Base-by-base conservation (phyloP, 2,888 invertebrate genomes). In the Hyppa rectilinea region DNA sequence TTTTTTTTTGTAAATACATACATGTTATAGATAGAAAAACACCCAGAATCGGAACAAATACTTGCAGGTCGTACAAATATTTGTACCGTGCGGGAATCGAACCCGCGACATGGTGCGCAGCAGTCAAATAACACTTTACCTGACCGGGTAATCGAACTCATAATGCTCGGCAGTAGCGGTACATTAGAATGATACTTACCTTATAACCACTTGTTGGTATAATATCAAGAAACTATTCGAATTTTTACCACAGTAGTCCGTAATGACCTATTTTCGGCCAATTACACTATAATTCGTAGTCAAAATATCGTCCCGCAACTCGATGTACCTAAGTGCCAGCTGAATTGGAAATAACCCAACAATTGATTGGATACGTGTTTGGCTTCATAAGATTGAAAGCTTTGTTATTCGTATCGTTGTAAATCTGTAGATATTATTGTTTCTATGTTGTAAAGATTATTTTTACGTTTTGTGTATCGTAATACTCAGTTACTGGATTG, bases 341-440 rank as follows among this genome's bases (percentile, higher is more conserved):
- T 6, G 43, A 56, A 59, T 76, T 76, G 78, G 70, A 84, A 84
- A 84, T 61, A 64, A 29, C 84, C 75, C 78, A 71, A 66, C 72
- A 69, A 81, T 72, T 82, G 82, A 82, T 82, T 81, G 69, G 61
- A 50, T 26, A 65, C 47, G 72, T 75, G 78, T 82, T 64, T 58
- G 78, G 84, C 82, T 82, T 84, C 82, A 50, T 34, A 71, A 65
- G 79, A 82, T 84, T 81, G 84, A 64, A 64, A 59, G 59, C 31
- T 61, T 45, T 43, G 60, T 55, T 73, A 52, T 79, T 56, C 50
- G 50, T 55, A 12, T 29, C 4, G 52, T 43, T 47, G 45, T 52
- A 77, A 77, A 67, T 77, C 31, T 45, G 47, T 49, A 23, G 12
- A 26, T 61, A 71, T 29, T 26, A 45, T 23, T 70, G 60, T 74